Evolutionary conservation across 2,797 vertebrate species (phyloP).

Genomic region (Periparus ater): DNA sequence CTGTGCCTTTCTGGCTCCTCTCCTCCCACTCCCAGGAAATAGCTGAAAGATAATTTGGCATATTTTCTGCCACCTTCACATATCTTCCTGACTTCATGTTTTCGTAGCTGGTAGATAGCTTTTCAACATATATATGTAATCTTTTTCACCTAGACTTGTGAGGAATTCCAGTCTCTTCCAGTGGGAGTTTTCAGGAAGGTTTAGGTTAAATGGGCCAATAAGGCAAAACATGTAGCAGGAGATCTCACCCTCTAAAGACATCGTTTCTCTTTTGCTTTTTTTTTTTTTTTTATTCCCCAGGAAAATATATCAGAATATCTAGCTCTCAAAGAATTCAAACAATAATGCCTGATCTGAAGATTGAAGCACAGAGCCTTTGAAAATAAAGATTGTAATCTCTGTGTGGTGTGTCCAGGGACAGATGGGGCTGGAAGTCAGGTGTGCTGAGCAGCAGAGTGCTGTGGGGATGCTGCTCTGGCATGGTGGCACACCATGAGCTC

Average conservation of each 20-base stretch:
- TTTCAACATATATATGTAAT: conserved; percentile 42
- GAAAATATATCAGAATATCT: conserved; percentile 35
- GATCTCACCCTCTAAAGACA: conserved; percentile 38
- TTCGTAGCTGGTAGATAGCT: conserved; percentile 70
- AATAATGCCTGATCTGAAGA: conserved; percentile 20
- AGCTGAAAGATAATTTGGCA: conserved; percentile 62
- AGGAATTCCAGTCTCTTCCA: conserved; percentile 68
- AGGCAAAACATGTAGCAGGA: conserved; percentile 48
- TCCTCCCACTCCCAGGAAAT: conserved; percentile 54
- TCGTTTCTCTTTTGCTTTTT: neutral
- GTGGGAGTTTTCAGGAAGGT: conserved; percentile 72
- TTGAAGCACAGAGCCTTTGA: neutral
- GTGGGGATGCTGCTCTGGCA: neutral
- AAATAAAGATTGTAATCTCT: conserved; percentile 20
- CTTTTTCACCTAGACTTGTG: conserved; percentile 63
- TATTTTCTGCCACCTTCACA: conserved; percentile 58
- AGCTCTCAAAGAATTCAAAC: conserved; percentile 61
- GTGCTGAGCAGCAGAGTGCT: neutral
- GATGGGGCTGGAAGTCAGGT: neutral
- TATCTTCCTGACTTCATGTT: conserved; percentile 60
- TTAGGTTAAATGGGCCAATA: conserved; percentile 70
- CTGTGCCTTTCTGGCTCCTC: neutral
- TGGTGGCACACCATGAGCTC: neutral
- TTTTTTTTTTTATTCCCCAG: neutral
- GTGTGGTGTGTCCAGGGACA: neutral